Evolutionary conservation across 1,140 invertebrate species (phyloP), one percentile per base, ranked within the genome.

Genomic region (Hycleus cichorii): DNA sequence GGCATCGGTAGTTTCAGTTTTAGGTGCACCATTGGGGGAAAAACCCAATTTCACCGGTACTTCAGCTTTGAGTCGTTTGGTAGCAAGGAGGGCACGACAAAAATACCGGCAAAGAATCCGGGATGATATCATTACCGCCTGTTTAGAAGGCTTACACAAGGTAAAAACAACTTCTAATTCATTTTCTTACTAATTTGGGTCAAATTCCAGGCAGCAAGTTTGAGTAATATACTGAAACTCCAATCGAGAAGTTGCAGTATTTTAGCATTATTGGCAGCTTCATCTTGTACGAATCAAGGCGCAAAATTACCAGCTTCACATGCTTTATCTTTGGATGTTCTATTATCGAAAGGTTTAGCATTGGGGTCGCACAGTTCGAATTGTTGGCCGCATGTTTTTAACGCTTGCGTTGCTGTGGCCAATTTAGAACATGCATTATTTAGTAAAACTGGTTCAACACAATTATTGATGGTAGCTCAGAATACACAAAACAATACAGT

Each of bases 311-410:
- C 87, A 9, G 87, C 90, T 3, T 90, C 91, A 1, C 93, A 96
- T 70, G 90, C 90, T 1, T 76, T 95, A 42, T 95, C 91, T 56
- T 85, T 97, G 77, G 91, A 96, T 74, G 89, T 95, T 18, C 80
- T 95, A 44, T 78, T 82, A 48, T 79, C 80, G 61, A 74, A 74
- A 69, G 72, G 70, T 69, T 75, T 97, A 32, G 93, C 95, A 72
- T 79, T 96, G 32, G 93, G 90, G 3, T 93, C 90, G 58, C 92
- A 95, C 69, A 89, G 91, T 26, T 82, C 88, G 40, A 90, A 94
- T 58, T 95, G 92, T 69, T 97, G 94, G 94, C 86, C 87, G 39
- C 91, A 95, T 72, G 89, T 97, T 55, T 94, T 97, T 70, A 86
- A 87, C 73, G 93, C 84, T 6, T 94, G 91, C 68, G 81, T 92